Evolutionary conservation across 2,113 vertebrate species (phyloP), one percentile per base, ranked within the genome.

Genomic region (Ctenodactylus gundi): DNA sequence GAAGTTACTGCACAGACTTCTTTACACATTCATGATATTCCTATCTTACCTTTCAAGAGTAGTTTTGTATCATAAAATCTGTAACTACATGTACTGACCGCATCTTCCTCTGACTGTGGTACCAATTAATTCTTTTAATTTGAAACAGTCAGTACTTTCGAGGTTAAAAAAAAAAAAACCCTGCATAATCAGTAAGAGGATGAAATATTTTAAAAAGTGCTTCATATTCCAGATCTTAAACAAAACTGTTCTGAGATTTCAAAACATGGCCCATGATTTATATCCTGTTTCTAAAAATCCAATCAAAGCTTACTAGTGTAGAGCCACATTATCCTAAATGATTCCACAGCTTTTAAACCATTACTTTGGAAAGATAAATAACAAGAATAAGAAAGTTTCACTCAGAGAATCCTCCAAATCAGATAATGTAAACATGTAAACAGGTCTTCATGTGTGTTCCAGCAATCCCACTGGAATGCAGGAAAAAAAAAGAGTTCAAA

Each of bases 181-280:
- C 41, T 89, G 21, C 18, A 76, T 0, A 73, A 82, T 73, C 31
- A 58, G 31, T n/a, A 76, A 88, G 12, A 90, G 34, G n/a, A 58
- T 0, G 78, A 27, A 92, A 92, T 93, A 64, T 3, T 82, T 55
- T 55, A 72, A 62, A 73, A 49, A 58, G 7, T 23, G 39, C 60
- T 82, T 92, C 39, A 68, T 29, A 95, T 78, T 85, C 9, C 10
- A 85, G 57, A 83, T 86, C 41, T 68, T 78, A 91, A 88, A 83
- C 41, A 65, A 64, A 93, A 93, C 21, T 75, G 46, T 92, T 70
- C 46, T 78, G 85, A 46, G n/a, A 91, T 67, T 85, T 95, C 82
- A 91, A 94, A 96, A 75, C 17, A 81, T 6, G 31, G 46, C 9
- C 58, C 57, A 62, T 41, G 1, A 65, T 94, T 88, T 90, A 88